Conservation (phyloP, 2,888 invertebrate genomes). For the Calliopum simillimum region DNA sequence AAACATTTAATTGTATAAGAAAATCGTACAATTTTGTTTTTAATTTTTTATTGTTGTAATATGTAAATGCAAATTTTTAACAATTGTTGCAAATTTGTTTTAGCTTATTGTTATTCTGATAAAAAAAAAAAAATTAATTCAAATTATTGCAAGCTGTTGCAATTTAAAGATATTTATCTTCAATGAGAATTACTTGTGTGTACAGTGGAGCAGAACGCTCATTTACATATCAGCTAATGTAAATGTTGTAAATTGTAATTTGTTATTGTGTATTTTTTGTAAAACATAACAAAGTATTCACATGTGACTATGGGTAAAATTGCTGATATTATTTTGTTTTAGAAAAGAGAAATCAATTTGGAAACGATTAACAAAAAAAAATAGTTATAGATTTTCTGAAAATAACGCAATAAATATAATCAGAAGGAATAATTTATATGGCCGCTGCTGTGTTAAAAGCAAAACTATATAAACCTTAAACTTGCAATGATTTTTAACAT, state of each 20-base stretch:
- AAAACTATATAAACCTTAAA: no score
- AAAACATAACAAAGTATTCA: neutral
- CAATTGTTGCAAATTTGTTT: conserved; percentile 20
- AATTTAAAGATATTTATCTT: conserved; percentile 31
- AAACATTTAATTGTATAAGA: conserved; percentile 21
- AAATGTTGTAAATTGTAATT: neutral
- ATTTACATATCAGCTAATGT: neutral
- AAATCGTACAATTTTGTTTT: neutral
- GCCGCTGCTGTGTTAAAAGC: no score
- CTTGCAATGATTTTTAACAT: no score
- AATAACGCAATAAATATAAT: no score
- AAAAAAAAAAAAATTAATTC: neutral
- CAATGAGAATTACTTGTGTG: conserved; percentile 25
- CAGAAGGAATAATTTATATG: no score
- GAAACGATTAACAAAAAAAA: no score
- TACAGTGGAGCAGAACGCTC: conserved; percentile 27
- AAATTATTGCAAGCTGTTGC: conserved; percentile 32
- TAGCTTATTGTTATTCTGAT: neutral
- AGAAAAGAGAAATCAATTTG: no score
- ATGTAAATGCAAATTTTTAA: conserved; percentile 13
- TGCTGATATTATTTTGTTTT: no score
- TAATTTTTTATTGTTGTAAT: no score
- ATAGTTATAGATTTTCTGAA: no score
- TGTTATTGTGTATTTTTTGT: no score
- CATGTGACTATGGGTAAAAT: no score